Base-by-base conservation (phyloP, 2,888 invertebrate genomes). In the Stratiomys singularior region DNA sequence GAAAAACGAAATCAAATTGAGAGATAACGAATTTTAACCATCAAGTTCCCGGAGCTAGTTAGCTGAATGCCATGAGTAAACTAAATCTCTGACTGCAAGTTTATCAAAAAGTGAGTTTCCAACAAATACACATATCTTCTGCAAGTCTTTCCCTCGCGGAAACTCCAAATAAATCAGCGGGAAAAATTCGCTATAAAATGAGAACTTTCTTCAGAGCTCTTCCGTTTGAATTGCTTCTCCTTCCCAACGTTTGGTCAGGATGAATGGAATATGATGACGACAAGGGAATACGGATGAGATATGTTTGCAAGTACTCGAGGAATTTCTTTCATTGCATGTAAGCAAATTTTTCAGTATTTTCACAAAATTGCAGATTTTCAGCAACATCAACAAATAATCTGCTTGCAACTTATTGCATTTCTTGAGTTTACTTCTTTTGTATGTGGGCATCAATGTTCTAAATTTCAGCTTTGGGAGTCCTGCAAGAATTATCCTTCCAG, bases 101-200 rank as follows among this genome's bases (percentile, higher is more conserved):
- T n/a, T n/a, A n/a, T n/a, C n/a, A n/a, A n/a, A n/a, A n/a, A n/a
- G n/a, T n/a, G n/a, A n/a, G n/a, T n/a, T n/a, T n/a, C n/a, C n/a
- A n/a, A n/a, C n/a, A n/a, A n/a, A n/a, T 5, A 56, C 56, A 56
- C 56, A 56, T 15, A 18, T 9, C 56, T 63, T n/a, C 52, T 71
- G 21, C 52, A 56, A 37, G 27, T 30, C 64, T 5, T 66, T 74
- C 37, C 63, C 28, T n/a, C 30, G 63, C 66, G 56, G 78, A 64
- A 78, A 78, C 56, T 78, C 27, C 63, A 30, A 74, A 78, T 78
- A 78, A 78, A 78, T 78, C 78, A 78, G 64, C 74, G 52, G 63
- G 77, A 72, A 78, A 77, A 78, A 78, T 72, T 78, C 74, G 74
- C 64, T 74, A 27, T 37, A 74, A 78, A 78, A 74, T 78, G 72